These are phyloP conservation scores for Tetropium fuscum DNA, from an alignment of 2,888 invertebrate species.

Conservation along the genomic window DNA sequence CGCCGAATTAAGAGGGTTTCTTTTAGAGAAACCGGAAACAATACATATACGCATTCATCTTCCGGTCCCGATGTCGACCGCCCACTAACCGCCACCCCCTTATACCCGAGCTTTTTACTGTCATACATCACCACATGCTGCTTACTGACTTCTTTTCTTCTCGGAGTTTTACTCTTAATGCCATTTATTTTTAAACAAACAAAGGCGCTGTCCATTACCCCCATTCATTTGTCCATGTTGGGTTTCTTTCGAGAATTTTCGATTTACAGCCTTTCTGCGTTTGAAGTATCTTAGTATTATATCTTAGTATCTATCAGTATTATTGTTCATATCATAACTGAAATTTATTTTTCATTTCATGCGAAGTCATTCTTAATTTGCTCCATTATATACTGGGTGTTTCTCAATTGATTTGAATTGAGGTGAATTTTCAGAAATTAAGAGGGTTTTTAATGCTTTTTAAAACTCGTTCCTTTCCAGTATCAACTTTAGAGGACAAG, in stretches of 20 bases:
- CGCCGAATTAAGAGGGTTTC: constrained; percentile 66
- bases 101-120: constrained; percentile 46
- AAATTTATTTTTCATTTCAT: no score
- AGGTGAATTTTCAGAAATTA: no score
- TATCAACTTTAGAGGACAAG: no score
- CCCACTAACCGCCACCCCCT: constrained; percentile 43
- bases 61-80: constrained; percentile 53
- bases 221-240: constrained; percentile 38
- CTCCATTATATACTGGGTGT: no score
- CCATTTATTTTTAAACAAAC: constrained; percentile 50
- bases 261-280: background rate
- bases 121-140: constrained; percentile 51
- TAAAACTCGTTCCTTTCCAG: no score
- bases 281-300: no score
- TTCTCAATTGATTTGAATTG: no score
- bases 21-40: constrained; percentile 65
- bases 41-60: constrained; percentile 67
- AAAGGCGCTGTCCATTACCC: constrained; percentile 44
- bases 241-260: constrained; percentile 24
- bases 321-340: no score
- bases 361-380: no score
- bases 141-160: constrained; percentile 41
- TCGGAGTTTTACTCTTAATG: constrained; percentile 33
- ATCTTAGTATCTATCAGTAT: no score
- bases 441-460: no score